Evolutionary conservation across 2,113 vertebrate species (phyloP).

Genomic region (Parus major): DNA sequence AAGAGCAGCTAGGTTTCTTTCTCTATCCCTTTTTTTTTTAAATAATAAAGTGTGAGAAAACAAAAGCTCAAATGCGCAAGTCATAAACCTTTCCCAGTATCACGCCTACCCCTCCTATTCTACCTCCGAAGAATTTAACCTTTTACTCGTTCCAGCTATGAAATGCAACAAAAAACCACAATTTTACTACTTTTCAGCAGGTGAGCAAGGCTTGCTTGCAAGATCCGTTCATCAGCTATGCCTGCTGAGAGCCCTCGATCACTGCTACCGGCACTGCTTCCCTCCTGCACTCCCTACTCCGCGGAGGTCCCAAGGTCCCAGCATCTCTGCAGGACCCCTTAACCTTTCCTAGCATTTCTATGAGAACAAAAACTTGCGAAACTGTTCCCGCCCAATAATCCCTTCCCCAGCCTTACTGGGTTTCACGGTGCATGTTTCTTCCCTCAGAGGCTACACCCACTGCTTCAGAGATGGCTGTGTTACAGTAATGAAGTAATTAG

Average conservation of each 20-base stretch:
- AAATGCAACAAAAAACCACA: not conserved
- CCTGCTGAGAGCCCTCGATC: not conserved
- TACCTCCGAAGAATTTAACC: not conserved
- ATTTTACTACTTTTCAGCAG: not conserved
- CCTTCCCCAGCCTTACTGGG: not conserved
- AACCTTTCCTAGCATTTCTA: not conserved
- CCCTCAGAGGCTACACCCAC: not conserved
- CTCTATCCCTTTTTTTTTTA: not conserved
- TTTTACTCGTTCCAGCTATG: not conserved
- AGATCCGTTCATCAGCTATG: no score
- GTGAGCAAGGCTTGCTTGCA: not conserved
- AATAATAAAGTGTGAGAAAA: not conserved
- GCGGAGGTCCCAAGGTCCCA: not conserved
- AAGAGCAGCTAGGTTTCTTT: not conserved
- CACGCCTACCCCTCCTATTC: not conserved
- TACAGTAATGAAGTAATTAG: constrained; percentile 40
- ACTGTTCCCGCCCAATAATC: not conserved
- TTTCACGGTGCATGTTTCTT: accelerated
- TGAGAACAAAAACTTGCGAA: not conserved
- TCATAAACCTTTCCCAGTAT: constrained; percentile 30
- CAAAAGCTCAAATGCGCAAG: constrained; percentile 7
- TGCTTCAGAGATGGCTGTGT: not conserved
- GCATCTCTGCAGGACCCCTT: not conserved
- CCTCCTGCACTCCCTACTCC: not conserved
- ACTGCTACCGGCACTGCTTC: not conserved